phyloP scores from a whole-genome alignment of 2,888 invertebrate species.

The Quadriops clusia region DNA sequence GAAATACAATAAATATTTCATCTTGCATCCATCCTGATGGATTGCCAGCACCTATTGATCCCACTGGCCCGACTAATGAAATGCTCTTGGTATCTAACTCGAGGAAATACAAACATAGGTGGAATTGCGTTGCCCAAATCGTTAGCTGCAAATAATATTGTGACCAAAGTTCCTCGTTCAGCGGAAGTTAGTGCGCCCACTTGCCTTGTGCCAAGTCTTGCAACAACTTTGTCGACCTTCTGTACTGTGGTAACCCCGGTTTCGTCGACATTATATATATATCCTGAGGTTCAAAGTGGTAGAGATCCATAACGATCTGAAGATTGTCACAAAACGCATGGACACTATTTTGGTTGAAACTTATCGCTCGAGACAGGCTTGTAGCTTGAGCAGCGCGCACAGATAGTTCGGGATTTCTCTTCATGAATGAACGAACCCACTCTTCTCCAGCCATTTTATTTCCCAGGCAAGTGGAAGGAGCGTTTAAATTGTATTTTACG shows the following conservation, averaged over 20 bases:
- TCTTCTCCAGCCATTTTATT: constrained; percentile 22
- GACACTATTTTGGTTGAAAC: constrained; percentile 15
- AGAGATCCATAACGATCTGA: background rate
- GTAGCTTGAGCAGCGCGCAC: constrained; percentile 13
- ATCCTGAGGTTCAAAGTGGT: constrained; percentile 1
- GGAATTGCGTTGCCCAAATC: constrained; percentile 23
- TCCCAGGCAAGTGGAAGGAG: constrained; percentile 18
- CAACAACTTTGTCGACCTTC: constrained; percentile 25
- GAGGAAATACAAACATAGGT: constrained; percentile 25
- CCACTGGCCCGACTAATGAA: constrained; percentile 16
- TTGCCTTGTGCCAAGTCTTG: constrained; percentile 22
- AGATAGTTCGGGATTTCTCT: constrained; percentile 15
- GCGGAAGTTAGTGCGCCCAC: constrained; percentile 23
- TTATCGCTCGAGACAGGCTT: constrained; percentile 15
- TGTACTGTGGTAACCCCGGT: constrained; percentile 28
- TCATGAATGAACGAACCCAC: constrained; percentile 20
- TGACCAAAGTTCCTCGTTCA: constrained; percentile 22
- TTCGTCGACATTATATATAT: constrained; percentile 6
- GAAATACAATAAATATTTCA: constrained; percentile 11
- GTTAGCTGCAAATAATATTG: constrained; percentile 20
- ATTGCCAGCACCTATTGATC: constrained; percentile 14
- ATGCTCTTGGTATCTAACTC: constrained; percentile 16
- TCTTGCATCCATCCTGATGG: constrained; percentile 19
- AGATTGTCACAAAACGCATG: constrained; percentile 18
- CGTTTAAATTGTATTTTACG: constrained; percentile 11